These are phyloP conservation scores for Tetanocera ferruginea DNA, from an alignment of 2,888 invertebrate species.

Conservation along the genomic window DNA sequence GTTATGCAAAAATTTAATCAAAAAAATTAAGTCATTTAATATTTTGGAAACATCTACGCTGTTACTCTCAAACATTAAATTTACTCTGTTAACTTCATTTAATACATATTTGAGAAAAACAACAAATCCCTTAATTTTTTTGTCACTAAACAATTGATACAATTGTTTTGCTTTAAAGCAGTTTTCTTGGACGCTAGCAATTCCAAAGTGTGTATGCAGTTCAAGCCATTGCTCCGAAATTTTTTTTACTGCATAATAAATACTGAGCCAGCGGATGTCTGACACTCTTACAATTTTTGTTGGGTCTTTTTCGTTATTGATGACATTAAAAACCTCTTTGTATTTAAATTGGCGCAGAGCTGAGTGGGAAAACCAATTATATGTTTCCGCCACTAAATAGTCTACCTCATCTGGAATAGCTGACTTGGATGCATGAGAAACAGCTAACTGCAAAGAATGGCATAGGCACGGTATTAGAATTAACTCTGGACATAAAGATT, in stretches of 20 bases:
- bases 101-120: no score
- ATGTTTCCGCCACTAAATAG: constrained; percentile 8
- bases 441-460: no score
- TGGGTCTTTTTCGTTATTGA: constrained; percentile 1
- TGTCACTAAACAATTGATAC: no score
- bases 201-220: neutral
- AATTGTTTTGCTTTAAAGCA: neutral
- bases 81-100: no score
- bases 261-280: constrained; percentile 11
- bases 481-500: no score
- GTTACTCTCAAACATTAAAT: no score
- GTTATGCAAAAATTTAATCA: no score
- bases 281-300: neutral
- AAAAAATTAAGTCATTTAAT: no score
- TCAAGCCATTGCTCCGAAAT: constrained; percentile 21
- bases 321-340: neutral
- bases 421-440: no score
- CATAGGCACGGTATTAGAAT: no score
- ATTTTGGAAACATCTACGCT: no score
- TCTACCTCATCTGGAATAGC: constrained; percentile 10
- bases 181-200: neutral
- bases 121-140: no score
- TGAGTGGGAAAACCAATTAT: constrained; percentile 20
- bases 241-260: constrained; percentile 9
- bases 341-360: constrained; percentile 1